These are phyloP conservation scores for Zaprionus bogoriensis DNA, from an alignment of 2,888 invertebrate species.

Conservation along the genomic window DNA sequence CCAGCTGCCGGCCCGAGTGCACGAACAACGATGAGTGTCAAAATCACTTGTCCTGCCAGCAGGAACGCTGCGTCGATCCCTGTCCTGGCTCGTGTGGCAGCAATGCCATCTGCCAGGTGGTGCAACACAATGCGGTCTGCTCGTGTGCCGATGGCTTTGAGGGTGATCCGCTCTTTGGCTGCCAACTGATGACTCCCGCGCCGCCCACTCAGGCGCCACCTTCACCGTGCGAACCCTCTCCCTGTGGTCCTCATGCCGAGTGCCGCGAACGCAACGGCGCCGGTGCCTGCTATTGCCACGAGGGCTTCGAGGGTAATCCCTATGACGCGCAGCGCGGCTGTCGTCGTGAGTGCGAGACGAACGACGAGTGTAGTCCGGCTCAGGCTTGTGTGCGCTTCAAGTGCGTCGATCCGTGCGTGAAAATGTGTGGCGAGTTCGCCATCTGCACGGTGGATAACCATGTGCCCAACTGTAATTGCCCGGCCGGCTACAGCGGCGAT, in stretches of 20 bases:
- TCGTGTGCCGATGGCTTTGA: slow-evolving; percentile 92
- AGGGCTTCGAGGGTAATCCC: slow-evolving; percentile 92
- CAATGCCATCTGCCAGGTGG: slow-evolving; percentile 91
- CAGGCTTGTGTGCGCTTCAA: slow-evolving; percentile 91
- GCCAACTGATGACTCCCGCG: slow-evolving; percentile 83
- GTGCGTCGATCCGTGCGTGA: slow-evolving; percentile 93
- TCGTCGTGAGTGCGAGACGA: slow-evolving; percentile 90
- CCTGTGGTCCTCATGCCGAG: slow-evolving; percentile 93
- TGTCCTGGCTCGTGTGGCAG: slow-evolving; percentile 91
- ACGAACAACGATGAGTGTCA: slow-evolving; percentile 91
- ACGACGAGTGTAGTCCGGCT: slow-evolving; percentile 88
- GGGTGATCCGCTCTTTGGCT: slow-evolving; percentile 88
- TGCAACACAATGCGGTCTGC: slow-evolving; percentile 92
- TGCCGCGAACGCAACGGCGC: slow-evolving; percentile 92
- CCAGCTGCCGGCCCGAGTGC: slow-evolving; percentile 93
- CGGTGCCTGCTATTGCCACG: slow-evolving; percentile 92
- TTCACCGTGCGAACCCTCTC: slow-evolving; percentile 92
- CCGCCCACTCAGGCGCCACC: slow-evolving; percentile 86
- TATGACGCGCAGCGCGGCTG: slow-evolving; percentile 88
- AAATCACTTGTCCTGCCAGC: slow-evolving; percentile 90
- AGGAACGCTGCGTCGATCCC: slow-evolving; percentile 92
- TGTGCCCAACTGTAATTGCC: slow-evolving; percentile 90
- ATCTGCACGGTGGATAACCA: slow-evolving; percentile 91
- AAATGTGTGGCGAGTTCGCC: slow-evolving; percentile 91
- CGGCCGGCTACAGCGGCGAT: slow-evolving; percentile 90